These are phyloP conservation scores for Carterocephalus palaemon DNA, from an alignment of 2,888 invertebrate species.

Conservation along the genomic window DNA sequence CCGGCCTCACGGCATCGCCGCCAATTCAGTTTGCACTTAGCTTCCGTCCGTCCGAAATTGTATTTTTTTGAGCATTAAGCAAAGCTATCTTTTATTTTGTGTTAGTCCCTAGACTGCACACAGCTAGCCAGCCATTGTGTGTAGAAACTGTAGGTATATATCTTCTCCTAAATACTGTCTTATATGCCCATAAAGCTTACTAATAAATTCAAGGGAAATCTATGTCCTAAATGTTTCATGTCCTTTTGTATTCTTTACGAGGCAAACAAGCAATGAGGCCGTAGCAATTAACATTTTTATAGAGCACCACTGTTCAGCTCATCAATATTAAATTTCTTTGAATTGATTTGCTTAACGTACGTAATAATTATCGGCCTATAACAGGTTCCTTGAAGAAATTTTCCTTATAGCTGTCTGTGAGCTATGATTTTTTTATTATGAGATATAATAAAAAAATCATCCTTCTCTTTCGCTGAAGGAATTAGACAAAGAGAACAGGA, in stretches of 20 bases:
- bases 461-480: no score
- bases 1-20: no score
- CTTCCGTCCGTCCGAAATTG: no score
- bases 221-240: constrained; percentile 41
- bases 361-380: constrained; percentile 46
- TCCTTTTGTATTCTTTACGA: constrained; percentile 59
- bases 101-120: no score
- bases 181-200: neutral
- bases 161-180: no score
- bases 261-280: constrained; percentile 56
- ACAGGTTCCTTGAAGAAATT: constrained; percentile 46
- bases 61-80: no score
- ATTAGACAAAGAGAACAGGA: no score
- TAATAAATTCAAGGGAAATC: neutral
- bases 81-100: no score
- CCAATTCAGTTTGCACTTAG: no score
- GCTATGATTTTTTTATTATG: neutral
- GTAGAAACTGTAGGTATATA: no score
- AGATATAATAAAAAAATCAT: no score
- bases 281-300: constrained; percentile 74
- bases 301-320: constrained; percentile 48
- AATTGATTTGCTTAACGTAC: constrained; percentile 57
- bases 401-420: constrained; percentile 26
- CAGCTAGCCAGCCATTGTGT: no score
- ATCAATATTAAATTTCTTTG: constrained; percentile 65